These are phyloP conservation scores for Eolophus roseicapilla DNA, from an alignment of 2,113 vertebrate species.

Conservation along the genomic window DNA sequence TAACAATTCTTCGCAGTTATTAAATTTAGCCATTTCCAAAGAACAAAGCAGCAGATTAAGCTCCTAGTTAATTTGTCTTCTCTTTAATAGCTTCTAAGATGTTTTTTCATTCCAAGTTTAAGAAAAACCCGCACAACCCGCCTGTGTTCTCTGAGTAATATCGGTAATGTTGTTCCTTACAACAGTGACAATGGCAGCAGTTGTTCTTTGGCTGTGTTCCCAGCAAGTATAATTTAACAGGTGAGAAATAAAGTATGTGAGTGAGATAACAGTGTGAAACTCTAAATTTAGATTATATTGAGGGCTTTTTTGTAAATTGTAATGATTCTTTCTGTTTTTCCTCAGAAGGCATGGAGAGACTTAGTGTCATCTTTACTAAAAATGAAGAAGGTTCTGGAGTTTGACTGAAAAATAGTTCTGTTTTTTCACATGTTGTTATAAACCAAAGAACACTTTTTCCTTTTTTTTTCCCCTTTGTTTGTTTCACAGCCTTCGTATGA, in stretches of 20 bases:
- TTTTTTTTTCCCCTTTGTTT: background rate
- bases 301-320: background rate
- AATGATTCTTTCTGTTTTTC: background rate
- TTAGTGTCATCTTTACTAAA: background rate
- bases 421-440: background rate
- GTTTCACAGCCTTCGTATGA: background rate
- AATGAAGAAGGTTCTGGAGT: background rate
- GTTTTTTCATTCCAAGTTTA: background rate
- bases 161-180: conserved; percentile 13
- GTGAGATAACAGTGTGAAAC: conserved; percentile 41
- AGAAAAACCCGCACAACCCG: background rate
- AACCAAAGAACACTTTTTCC: background rate
- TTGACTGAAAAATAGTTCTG: background rate
- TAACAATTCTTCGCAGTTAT: background rate
- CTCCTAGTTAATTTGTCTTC: conserved; percentile 18
- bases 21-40: conserved; percentile 11
- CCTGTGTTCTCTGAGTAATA: background rate
- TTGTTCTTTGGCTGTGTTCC: conserved; percentile 55
- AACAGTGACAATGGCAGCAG: conserved; percentile 39
- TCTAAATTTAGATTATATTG: conserved; percentile 54
- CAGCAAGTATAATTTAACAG: conserved; percentile 68
- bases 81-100: conserved; percentile 21
- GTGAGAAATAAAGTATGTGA: conserved; percentile 59
- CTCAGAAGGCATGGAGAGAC: background rate
- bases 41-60: conserved; percentile 8